Evolutionary conservation across 2,797 vertebrate species (phyloP), one percentile per base, ranked within the genome.

Genomic region (Macropodus opercularis): DNA sequence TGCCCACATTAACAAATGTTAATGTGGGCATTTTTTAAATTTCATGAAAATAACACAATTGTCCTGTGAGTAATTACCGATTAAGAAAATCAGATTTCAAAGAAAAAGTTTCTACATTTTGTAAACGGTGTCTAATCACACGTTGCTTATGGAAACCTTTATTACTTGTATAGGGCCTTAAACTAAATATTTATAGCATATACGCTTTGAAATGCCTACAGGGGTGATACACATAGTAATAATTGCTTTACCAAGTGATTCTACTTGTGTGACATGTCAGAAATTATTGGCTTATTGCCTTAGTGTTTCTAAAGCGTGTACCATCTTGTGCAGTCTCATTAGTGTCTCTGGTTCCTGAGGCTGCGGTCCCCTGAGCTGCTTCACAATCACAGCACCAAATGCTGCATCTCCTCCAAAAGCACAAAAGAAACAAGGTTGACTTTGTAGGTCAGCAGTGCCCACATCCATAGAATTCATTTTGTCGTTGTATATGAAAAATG

Each of bases 391-490:
- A 70, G 51, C 70, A 82, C 42, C 55, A 55, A 77, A 75, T 63
- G 51, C 51, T 46, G 31, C 34, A 60, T 44, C 62, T 54, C 47
- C 68, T 66, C 67, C 51, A 52, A 69, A 82, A 75, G 71, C 78
- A 67, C 64, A 78, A 81, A 63, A 52, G 72, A 83, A 87, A 83
- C 68, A 63, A 78, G 72, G 75, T 84, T 84, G 65, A 62, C 52
- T 80, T 76, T 74, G 52, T 75, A 73, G 83, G 70, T 73, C 70
- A 74, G 63, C 23, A 5, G 22, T 50, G 50, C 26, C 61, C 48
- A 58, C 8, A 3, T 77, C 46, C 54, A 55, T 17, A 35, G 43
- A 13, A 7, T 50, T 67, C 22, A 48, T 77, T 69, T 58, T n/a
- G 40, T 56, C 34, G 43, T 36, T 59, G 61, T 61, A 60, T 31